phyloP scores from a whole-genome alignment of 30 jellyfish, hydroid and myxozoan genomes.

The Rhopilema esculentum region DNA sequence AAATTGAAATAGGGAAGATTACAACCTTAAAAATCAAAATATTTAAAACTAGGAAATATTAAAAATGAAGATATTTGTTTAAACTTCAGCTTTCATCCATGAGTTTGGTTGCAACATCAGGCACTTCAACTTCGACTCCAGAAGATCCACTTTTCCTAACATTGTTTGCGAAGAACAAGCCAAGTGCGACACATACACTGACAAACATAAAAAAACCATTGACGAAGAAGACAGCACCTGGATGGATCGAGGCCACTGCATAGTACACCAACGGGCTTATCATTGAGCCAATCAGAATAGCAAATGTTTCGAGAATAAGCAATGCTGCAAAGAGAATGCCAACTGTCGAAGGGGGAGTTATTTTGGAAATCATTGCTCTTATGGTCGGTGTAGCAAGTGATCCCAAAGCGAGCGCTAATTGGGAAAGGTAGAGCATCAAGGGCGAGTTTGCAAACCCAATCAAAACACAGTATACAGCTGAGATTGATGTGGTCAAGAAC shows the following conservation, averaged over 20 bases:
- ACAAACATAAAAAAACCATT: too few relatives aligned
- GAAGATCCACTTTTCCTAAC: too few relatives aligned
- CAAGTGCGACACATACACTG: too few relatives aligned
- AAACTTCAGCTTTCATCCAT: too few relatives aligned
- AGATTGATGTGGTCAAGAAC: background rate
- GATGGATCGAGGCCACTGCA: background rate
- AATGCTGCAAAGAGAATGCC: conserved; percentile 18
- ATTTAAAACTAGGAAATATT: too few relatives aligned
- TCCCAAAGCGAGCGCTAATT: background rate
- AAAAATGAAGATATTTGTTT: too few relatives aligned
- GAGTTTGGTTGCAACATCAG: too few relatives aligned
- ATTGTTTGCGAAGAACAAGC: too few relatives aligned
- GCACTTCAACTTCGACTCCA: too few relatives aligned
- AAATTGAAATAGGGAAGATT: too few relatives aligned
- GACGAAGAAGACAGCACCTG: conserved; percentile 12
- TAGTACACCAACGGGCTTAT: conserved; percentile 1
- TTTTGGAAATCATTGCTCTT: background rate
- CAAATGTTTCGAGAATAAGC: background rate
- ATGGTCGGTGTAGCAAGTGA: background rate
- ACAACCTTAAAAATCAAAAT: too few relatives aligned
- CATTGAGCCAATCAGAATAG: conserved; percentile 3
- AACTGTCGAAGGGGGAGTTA: background rate
- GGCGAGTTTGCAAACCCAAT: background rate
- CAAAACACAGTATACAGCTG: background rate
- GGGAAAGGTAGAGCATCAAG: conserved; percentile 6